Evolutionary conservation across 2,113 vertebrate genomes (phyloP).

Genomic region (Pelusios castaneus): DNA sequence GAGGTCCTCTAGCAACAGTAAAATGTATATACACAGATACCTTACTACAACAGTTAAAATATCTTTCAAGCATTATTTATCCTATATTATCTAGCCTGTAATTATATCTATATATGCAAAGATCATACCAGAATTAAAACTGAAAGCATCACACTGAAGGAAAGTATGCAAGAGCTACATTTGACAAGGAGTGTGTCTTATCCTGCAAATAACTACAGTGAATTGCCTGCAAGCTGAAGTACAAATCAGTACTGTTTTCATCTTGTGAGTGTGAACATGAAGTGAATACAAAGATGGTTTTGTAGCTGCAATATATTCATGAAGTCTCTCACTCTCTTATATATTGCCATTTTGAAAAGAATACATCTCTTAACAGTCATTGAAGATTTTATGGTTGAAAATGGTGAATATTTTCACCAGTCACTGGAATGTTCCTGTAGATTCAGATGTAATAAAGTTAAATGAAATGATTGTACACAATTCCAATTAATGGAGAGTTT

Average conservation of each 20-base stretch:
- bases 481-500: neutral
- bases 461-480: neutral
- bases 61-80: neutral
- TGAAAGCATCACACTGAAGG: neutral
- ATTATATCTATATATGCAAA: neutral
- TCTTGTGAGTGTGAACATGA: neutral
- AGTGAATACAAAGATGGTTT: neutral
- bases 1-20: conserved; percentile 1
- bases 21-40: neutral
- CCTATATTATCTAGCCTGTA: neutral
- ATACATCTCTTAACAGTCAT: conserved; percentile 17
- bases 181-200: neutral
- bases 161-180: neutral
- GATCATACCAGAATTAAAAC: neutral
- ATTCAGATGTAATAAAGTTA: neutral
- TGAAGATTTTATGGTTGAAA: neutral
- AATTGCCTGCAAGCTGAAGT: neutral
- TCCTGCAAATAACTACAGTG: neutral
- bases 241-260: neutral
- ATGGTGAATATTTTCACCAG: neutral
- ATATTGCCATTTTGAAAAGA: conserved; percentile 17
- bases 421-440: neutral
- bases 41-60: neutral
- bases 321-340: neutral
- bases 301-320: neutral